phyloP scores from a whole-genome alignment of 2,888 invertebrate genomes.

The Hemicrepidius hirtus region DNA sequence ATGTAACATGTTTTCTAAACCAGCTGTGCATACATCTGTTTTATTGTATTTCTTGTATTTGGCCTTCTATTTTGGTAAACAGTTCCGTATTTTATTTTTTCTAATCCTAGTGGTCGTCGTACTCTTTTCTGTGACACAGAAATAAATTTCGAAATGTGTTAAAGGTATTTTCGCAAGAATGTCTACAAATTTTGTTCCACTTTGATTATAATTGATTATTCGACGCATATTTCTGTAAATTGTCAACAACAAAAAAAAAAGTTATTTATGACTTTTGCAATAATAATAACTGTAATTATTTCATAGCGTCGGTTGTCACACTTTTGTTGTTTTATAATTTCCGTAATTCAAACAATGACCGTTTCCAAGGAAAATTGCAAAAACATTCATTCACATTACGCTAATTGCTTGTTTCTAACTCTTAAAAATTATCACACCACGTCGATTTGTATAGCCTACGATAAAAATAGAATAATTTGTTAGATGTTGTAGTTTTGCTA shows the following conservation, averaged over 20 bases:
- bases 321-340: not conserved
- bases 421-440: conserved; percentile 2
- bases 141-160: conserved; percentile 7
- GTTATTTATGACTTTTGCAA: conserved; percentile 12
- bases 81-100: conserved; percentile 40
- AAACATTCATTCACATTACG: too few species aligned
- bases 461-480: conserved; percentile 22
- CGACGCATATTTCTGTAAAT: conserved; percentile 13
- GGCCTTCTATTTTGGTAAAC: conserved; percentile 40
- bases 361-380: too few species aligned
- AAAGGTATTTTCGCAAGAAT: conserved; percentile 18
- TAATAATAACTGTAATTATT: conserved; percentile 4
- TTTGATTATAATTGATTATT: conserved; percentile 31
- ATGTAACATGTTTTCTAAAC: conserved; percentile 48
- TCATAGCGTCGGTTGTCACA: not conserved
- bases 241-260: conserved; percentile 5
- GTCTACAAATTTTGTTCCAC: conserved; percentile 17
- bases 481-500: conserved; percentile 11
- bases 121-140: conserved; percentile 16
- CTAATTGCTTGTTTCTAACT: not conserved
- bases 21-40: conserved; percentile 53
- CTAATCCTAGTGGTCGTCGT: conserved; percentile 1
- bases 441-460: conserved; percentile 2
- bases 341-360: not conserved
- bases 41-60: conserved; percentile 45